Base-by-base conservation (phyloP, 37 sponge, comb jelly and placozoan genomes). In the Ianthella basta region DNA sequence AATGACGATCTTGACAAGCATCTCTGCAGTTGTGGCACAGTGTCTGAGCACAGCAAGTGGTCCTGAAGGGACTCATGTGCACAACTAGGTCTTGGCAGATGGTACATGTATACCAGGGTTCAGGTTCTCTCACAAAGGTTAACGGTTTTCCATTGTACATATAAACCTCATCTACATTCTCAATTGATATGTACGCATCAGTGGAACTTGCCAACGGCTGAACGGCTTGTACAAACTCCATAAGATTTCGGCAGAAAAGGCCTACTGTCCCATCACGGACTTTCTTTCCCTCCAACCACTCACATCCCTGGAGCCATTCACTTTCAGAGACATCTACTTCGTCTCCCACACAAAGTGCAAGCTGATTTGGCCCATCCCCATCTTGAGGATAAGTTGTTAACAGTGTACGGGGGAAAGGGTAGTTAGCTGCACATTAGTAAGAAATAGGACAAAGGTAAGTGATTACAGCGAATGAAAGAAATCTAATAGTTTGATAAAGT, bases 11-110 rank as follows among this genome's bases (percentile, higher is more conserved):
- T 16, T 12, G 5, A 27, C 72, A 70, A 25, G n/a, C 15, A 3
- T 70, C 36, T 20, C 5, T 34, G 37, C 72, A 70, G 3, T 4
- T 16, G 1, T 70, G 37, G 37, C 72, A 70, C 35, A 70, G 34
- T 27, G 72, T 70, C 35, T 70, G 34, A 20, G 20, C 72, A 70
- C 72, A 70, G 37, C 72, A 70, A 21, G 34, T 70, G 20, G 72
- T 70, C 36, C 5, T 12, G n/a, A 32, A n/a, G n/a, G n/a, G n/a
- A n/a, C n/a, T n/a, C n/a, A n/a, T n/a, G n/a, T n/a, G n/a, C n/a
- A 5, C 37, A 12, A 35, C 36, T 33, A 70, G 72, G 4, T 34
- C 37, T 19, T 29, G n/a, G 37, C 72, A 70, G 21, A 70, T 70
- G 37, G 15, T 70, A 10, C 72, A 70, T 33, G n/a, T 35, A 25